Evolutionary conservation across 2,888 invertebrate species (phyloP), one percentile per base, ranked within the genome.

Genomic region (Trachelus iudaicus): DNA sequence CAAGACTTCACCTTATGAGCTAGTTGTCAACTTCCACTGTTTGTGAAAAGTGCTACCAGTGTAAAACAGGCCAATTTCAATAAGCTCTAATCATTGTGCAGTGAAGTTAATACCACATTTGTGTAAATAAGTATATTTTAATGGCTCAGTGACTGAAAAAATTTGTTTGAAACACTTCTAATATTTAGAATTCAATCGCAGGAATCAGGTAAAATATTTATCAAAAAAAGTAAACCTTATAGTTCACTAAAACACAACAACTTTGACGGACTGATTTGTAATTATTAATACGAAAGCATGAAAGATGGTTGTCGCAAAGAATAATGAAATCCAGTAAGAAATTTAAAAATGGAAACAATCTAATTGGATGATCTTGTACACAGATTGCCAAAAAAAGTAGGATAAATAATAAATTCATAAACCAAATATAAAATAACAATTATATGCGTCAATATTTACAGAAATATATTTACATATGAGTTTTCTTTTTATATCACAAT

Each of bases 1-100:
- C 82, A 86, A 87, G 86, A 85, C 85, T 84, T 85, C 83, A 86
- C 87, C 85, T 87, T 83, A 83, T 81, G 83, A 86, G 81, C 80
- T 80, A 83, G 80, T 83, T 87, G 89, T 89, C 82, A 82, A 84
- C 82, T 81, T 83, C 84, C 85, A 83, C 86, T 85, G 85, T 84
- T 82, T 82, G 81, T 80, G 84, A 87, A 85, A 86, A 85, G 85
- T 87, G 84, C 84, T 84, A 86, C 84, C 81, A 79, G 80, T 80
- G 56, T 56, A 56, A 56, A 56, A 56, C 9, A 23, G 23, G 9
- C 56, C 56, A 9, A 23, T 56, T 56, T 56, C 23, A 56, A 56
- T 23, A 23, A 56, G 56, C 56, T 23, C 9, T 23, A 56, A 56
- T 6, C 56, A 56, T 23, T 56, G 56, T 56, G 34, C 31, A 71